Percentiles rank a stretch among this genome's conserved stretches.
Conservation (phyloP, 2,888 invertebrate genomes). For the Drosophila rubida region DNA sequence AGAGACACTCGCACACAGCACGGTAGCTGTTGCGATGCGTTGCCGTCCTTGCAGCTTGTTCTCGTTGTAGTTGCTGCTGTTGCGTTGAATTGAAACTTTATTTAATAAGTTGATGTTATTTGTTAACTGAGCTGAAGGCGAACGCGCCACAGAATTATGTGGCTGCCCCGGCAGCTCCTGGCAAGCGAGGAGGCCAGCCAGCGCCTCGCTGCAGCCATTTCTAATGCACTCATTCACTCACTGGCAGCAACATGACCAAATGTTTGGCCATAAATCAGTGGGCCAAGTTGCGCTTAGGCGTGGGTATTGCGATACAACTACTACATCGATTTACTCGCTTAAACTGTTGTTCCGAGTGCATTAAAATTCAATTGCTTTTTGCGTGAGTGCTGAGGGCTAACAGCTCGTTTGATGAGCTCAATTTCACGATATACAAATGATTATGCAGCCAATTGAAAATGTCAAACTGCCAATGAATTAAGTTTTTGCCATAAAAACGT, state of each 20-base stretch:
- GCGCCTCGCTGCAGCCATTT: constrained; percentile 41
- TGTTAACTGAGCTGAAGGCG: constrained; percentile 74
- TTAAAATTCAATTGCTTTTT: constrained; percentile 16
- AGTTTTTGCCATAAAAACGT: neutral
- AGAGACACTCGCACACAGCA: constrained; percentile 51
- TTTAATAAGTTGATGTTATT: constrained; percentile 81
- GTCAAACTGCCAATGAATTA: neutral
- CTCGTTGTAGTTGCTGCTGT: too few species aligned
- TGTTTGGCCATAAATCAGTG: constrained; percentile 47
- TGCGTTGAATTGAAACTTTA: constrained; percentile 79
- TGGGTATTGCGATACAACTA: constrained; percentile 30
- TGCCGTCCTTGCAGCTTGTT: constrained; percentile 34
- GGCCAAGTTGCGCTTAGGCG: constrained; percentile 34
- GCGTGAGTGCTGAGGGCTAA: neutral
- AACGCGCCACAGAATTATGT: constrained; percentile 66
- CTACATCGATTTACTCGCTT: constrained; percentile 38
- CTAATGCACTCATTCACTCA: constrained; percentile 54
- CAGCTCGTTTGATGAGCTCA: neutral
- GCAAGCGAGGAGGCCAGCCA: too few species aligned
- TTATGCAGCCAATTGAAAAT: neutral
- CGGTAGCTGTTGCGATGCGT: constrained; percentile 64
- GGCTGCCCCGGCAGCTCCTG: too few species aligned
- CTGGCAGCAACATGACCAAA: constrained; percentile 45
- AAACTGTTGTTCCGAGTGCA: constrained; percentile 36
- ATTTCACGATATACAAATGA: neutral